Evolutionary conservation across 2,888 invertebrate genomes (phyloP).

Genomic region (Lapara coniferarum): DNA sequence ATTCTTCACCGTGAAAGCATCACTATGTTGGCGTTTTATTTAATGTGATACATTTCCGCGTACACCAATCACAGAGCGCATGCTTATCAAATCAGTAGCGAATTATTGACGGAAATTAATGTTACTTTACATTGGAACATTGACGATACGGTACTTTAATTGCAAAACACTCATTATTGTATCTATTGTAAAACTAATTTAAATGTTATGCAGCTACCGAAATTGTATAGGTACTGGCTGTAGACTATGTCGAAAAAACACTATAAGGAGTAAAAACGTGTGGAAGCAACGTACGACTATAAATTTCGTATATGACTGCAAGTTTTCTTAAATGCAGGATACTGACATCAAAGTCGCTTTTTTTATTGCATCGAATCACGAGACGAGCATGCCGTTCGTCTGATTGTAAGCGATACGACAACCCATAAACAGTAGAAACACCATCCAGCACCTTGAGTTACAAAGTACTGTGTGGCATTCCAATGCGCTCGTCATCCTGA

Average conservation of each 20-base stretch:
- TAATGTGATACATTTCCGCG: conserved; percentile 70
- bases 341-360: neutral
- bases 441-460: no score
- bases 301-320: neutral
- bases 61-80: conserved; percentile 68
- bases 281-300: neutral
- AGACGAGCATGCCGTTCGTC: no score
- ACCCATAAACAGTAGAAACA: no score
- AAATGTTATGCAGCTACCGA: conserved; percentile 19
- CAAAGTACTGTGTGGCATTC: no score
- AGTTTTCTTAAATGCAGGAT: neutral
- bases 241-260: neutral
- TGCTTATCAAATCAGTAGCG: conserved; percentile 46
- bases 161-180: conserved; percentile 19
- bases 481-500: no score
- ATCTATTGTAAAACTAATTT: conserved; percentile 23
- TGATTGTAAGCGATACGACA: no score
- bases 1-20: conserved; percentile 69
- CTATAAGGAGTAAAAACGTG: conserved; percentile 4
- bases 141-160: conserved; percentile 22
- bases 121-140: conserved; percentile 31
- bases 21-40: conserved; percentile 67
- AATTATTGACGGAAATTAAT: conserved; percentile 54
- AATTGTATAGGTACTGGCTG: neutral
- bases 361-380: no score